Conservation (phyloP, 1,140 invertebrate genomes). For the Lepidurus apus region DNA sequence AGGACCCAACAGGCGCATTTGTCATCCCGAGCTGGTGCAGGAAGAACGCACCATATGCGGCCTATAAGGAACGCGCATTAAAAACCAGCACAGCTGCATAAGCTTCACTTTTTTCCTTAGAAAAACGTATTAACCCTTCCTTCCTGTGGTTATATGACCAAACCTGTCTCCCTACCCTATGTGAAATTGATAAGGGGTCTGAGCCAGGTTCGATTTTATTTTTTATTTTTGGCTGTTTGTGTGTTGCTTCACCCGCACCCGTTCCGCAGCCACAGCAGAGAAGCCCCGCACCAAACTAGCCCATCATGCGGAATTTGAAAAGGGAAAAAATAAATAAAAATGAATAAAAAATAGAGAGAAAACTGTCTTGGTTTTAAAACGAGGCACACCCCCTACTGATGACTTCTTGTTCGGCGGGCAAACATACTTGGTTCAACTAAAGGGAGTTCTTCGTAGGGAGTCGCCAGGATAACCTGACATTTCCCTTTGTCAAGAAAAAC, state of each 20-base stretch:
- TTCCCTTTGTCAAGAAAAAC: not conserved
- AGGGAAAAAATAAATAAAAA: not conserved
- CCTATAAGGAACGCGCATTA: not conserved
- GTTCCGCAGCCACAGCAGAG: not conserved
- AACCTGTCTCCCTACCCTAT: not conserved
- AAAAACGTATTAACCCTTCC: constrained; percentile 15
- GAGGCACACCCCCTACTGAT: constrained; percentile 20
- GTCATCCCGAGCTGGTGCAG: not conserved
- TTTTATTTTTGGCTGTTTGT: not conserved
- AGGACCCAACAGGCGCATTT: not conserved
- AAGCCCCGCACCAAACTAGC: not conserved
- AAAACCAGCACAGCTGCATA: not conserved
- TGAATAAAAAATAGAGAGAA: not conserved
- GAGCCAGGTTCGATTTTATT: not conserved
- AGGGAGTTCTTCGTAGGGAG: not conserved
- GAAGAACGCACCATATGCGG: not conserved
- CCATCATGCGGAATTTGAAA: not conserved
- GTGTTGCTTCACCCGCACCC: not conserved
- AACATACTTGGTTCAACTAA: constrained; percentile 6
- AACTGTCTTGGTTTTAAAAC: constrained; percentile 11
- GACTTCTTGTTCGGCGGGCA: constrained; percentile 20
- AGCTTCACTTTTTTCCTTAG: not conserved
- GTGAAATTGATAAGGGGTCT: not conserved
- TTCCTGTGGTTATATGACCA: constrained; percentile 8
- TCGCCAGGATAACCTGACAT: constrained; percentile 15